Evolutionary conservation across 2,113 vertebrate species (phyloP), one percentile per base, ranked within the genome.

Genomic region (Stomatorhinus ivindoensis): DNA sequence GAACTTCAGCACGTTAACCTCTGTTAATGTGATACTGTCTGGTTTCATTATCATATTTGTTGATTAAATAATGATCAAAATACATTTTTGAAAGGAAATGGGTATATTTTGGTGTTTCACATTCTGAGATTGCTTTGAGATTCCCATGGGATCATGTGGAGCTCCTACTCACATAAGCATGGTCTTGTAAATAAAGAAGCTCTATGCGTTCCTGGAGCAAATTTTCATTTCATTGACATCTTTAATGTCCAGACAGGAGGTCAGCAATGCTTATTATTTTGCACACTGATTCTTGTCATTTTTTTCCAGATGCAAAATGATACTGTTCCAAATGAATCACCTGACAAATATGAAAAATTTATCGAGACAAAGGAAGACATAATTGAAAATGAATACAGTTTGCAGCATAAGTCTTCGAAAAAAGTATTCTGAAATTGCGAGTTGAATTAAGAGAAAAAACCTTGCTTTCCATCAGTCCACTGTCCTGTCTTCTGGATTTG

Each of bases 41-140:
- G 83, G 21, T 61, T 89, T 46, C 89, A 91, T 88, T 90, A 91
- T 89, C 88, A 90, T 88, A 21, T 83, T 89, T 85, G 88, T 89
- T 87, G 73, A 91, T 80, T 86, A 86, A 86, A 89, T 85, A 86
- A 80, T 89, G 82, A 93, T 73, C 92, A 91, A 39, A 91, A 89
- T 88, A 84, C 31, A 85, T 46, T 44, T 51, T 55, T 87, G 53
- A 53, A 87, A 55, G 50, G 73, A 61, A 55, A 46, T 46, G 51
- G 80, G 47, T 84, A 51, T 31, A 46, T 80, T 35, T 8, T 7
- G 39, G n/a, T 61, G 82, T 89, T 89, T 84, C 44, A 39, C 39
- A 5, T 24, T 46, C n/a, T 55, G 21, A 84, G 82, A 53, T 87
- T 87, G 27, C 85, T n/a, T 35, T 55, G 48, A 39, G 50, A 87